Percentiles rank a stretch among this genome's conserved stretches.
These are phyloP conservation scores for Teleopsis dalmanni DNA, from an alignment of 1,140 invertebrate species.

Conservation along the genomic window DNA sequence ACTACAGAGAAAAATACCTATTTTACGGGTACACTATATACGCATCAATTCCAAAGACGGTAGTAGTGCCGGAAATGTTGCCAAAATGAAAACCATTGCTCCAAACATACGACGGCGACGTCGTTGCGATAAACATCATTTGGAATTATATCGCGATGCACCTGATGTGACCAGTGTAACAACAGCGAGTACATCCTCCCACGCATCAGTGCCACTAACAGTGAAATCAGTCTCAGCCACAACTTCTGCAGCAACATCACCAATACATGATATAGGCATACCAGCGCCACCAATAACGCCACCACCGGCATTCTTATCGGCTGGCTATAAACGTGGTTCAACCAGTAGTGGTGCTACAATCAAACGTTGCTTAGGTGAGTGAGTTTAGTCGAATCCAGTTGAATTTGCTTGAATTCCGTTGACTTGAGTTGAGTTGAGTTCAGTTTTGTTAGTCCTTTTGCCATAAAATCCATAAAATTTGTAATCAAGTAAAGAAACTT, in stretches of 20 bases:
- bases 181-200: neutral
- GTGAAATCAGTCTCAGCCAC: slow-evolving; percentile 27
- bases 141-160: slow-evolving; percentile 45
- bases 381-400: too few species aligned
- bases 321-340: slow-evolving; percentile 53
- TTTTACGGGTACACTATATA: slow-evolving; percentile 37
- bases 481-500: too few species aligned
- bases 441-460: too few species aligned
- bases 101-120: slow-evolving; percentile 54
- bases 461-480: too few species aligned
- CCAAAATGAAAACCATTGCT: slow-evolving; percentile 57
- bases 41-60: slow-evolving; percentile 39
- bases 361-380: too few species aligned
- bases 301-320: slow-evolving; percentile 56
- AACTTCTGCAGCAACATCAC: slow-evolving; percentile 43
- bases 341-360: too few species aligned
- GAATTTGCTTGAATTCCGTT: too few species aligned
- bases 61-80: slow-evolving; percentile 13
- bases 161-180: neutral
- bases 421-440: too few species aligned
- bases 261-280: slow-evolving; percentile 46
- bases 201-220: neutral
- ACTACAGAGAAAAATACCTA: slow-evolving; percentile 25
- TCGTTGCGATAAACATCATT: slow-evolving; percentile 55
- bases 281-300: slow-evolving; percentile 58